Percentiles rank a stretch among this genome's conserved stretches.
These are phyloP conservation scores for Paratilapia polleni DNA, from an alignment of 2,113 vertebrate species.

Conservation along the genomic window DNA sequence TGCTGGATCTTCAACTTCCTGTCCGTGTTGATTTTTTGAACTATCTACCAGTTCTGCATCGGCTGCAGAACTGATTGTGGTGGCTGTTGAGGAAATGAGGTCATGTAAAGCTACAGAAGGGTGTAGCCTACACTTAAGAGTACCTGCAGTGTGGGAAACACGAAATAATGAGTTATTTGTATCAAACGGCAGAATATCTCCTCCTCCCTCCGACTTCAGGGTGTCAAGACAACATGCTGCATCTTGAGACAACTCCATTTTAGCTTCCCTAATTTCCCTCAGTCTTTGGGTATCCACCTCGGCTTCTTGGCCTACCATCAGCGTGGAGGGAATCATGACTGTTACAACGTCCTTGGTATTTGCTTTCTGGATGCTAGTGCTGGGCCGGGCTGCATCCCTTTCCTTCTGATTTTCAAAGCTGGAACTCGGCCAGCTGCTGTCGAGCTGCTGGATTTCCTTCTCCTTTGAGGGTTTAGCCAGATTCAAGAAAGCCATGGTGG, in stretches of 20 bases:
- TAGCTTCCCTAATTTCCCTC: neutral
- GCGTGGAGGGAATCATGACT: neutral
- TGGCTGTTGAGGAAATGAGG: neutral
- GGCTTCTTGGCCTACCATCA: neutral
- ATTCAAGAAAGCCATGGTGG: constrained; percentile 41
- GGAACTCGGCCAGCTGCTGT: neutral
- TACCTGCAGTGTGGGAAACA: neutral
- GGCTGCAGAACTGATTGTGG: neutral
- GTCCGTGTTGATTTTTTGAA: neutral
- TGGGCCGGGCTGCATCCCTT: constrained; percentile 22
- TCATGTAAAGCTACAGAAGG: neutral
- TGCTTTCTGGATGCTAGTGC: neutral
- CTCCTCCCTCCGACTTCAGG: constrained; percentile 24
- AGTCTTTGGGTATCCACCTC: neutral
- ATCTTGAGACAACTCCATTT: neutral
- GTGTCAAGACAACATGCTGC: neutral
- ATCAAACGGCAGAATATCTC: neutral
- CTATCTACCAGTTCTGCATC: neutral
- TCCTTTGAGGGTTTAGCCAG: neutral
- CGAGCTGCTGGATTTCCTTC: constrained; percentile 12
- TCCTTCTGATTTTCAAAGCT: constrained; percentile 4
- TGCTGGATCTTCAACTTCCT: neutral
- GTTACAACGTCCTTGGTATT: neutral
- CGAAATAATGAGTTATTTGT: constrained; percentile 7
- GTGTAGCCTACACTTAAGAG: neutral